phyloP scores from a whole-genome alignment of 2,888 invertebrate genomes.

The Hypselothyrea guttata region DNA sequence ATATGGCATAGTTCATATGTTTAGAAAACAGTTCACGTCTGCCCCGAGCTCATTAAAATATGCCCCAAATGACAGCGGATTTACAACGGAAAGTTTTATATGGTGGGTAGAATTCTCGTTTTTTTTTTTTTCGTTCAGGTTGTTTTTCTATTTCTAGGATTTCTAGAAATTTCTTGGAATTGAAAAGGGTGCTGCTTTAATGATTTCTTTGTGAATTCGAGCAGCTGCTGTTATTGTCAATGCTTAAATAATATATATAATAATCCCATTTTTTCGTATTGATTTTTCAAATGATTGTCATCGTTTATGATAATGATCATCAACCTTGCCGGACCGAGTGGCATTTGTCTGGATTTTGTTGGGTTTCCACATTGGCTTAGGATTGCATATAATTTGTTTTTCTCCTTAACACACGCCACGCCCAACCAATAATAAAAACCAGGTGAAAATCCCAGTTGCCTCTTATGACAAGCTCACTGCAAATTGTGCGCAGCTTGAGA shows the following conservation, averaged over 20 bases:
- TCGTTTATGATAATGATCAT: slow-evolving; percentile 2
- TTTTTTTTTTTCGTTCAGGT: too few species aligned
- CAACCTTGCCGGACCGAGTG: slow-evolving; percentile 5
- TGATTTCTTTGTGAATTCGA: neutral
- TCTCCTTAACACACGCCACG: neutral
- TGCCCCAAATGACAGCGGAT: neutral
- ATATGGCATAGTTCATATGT: slow-evolving; percentile 3
- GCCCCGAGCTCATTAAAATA: slow-evolving; percentile 11
- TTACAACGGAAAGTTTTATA: neutral
- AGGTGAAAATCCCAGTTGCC: slow-evolving; percentile 11
- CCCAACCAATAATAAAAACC: neutral
- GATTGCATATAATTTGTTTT: slow-evolving; percentile 19
- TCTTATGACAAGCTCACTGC: neutral
- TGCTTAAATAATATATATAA: neutral
- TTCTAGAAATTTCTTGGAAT: neutral
- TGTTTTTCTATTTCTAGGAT: neutral
- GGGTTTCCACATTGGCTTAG: slow-evolving; percentile 5
- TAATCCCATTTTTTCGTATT: slow-evolving; percentile 4
- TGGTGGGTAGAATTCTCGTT: too few species aligned
- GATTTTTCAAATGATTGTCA: slow-evolving; percentile 3
- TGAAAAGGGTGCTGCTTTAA: neutral
- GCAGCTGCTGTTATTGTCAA: neutral
- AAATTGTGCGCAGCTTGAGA: neutral
- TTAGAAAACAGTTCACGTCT: slow-evolving; percentile 20
- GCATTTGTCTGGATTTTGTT: slow-evolving; percentile 27